Evolutionary conservation across 2,113 vertebrate genomes (phyloP), one percentile per base, ranked within the genome.

Genomic region (Ophthalmolycus amberensis): DNA sequence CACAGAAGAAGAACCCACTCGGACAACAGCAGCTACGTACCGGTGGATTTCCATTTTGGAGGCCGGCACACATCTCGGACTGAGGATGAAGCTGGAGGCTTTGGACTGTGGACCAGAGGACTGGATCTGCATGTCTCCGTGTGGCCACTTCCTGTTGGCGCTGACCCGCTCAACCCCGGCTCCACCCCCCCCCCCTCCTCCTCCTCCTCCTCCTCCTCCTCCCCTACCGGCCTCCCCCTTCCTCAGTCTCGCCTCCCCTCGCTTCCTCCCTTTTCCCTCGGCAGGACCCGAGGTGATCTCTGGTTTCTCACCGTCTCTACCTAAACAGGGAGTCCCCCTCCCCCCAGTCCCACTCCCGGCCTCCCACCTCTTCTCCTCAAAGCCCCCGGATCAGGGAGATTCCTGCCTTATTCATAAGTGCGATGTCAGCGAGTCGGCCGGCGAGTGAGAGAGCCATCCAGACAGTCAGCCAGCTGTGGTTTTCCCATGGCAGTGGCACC

Each of bases 21-120:
- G 44, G 71, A 69, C 46, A 72, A 34, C 65, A 42, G 74, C 48
- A 65, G 75, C 67, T 91, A 94, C 93, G 1, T 92, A 94, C 91
- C 91, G 87, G 74, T 91, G 90, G 60, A 90, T 80, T 85, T 94
- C 93, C 93, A 92, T 93, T 79, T 89, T 88, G 71, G 85, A 87
- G 44, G 77, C 77, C 67, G 84, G 77, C 25, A 72, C 75, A 77
- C 91, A 92, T 94, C 89, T 91, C 79, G 86, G 89, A 67, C 27
- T 58, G 76, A 91, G 89, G 82, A 88, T 42, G 74, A 87, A 85
- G 75, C 68, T 78, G 71, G 84, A 86, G 71, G 80, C 72, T 84
- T 82, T 90, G 68, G 83, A 85, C 56, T 75, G 85, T 34, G 80
- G 80, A 87, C 54, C 78, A 67, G 84, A 70, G 15, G 79, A 79